Evolutionary conservation across 2,888 invertebrate species (phyloP).

Genomic region (Drosophila meridiana): DNA sequence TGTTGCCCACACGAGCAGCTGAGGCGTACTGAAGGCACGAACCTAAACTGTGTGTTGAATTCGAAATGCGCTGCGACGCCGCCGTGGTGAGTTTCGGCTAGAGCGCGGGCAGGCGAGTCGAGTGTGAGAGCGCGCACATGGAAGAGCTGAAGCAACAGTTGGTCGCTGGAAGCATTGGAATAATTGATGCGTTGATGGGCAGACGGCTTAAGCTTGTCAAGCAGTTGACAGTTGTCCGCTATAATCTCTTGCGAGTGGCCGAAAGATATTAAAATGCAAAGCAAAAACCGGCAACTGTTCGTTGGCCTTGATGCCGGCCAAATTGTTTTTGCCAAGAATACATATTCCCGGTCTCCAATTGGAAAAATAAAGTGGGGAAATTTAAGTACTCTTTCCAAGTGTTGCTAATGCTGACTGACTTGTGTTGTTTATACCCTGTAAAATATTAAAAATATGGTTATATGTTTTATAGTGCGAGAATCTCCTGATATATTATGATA

Average conservation of each 20-base stretch:
- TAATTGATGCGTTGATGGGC: constrained; percentile 3
- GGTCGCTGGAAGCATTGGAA: constrained; percentile 56
- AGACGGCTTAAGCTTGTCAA: constrained; percentile 12
- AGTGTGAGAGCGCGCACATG: constrained; percentile 5
- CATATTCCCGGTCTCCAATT: neutral
- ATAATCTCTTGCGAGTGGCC: constrained; percentile 8
- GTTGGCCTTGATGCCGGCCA: neutral
- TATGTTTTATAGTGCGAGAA: neutral
- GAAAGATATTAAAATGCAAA: neutral
- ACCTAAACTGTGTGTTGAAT: constrained; percentile 21
- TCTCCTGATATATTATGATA: too few species aligned
- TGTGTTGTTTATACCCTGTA: neutral
- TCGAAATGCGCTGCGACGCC: neutral
- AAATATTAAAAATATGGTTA: too few species aligned
- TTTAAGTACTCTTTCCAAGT: neutral
- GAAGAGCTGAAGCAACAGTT: constrained; percentile 52
- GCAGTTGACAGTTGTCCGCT: constrained; percentile 5
- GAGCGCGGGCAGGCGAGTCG: neutral
- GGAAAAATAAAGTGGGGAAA: too few species aligned
- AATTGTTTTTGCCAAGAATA: neutral
- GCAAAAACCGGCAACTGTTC: neutral
- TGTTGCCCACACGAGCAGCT: constrained; percentile 5
- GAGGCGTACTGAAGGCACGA: constrained; percentile 22
- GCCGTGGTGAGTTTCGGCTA: constrained; percentile 32
- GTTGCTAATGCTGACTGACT: too few species aligned